Percentiles rank a stretch among this genome's conserved stretches.
Conservation (phyloP, 2,797 vertebrate species). For the Cyprinodon diabolis region DNA sequence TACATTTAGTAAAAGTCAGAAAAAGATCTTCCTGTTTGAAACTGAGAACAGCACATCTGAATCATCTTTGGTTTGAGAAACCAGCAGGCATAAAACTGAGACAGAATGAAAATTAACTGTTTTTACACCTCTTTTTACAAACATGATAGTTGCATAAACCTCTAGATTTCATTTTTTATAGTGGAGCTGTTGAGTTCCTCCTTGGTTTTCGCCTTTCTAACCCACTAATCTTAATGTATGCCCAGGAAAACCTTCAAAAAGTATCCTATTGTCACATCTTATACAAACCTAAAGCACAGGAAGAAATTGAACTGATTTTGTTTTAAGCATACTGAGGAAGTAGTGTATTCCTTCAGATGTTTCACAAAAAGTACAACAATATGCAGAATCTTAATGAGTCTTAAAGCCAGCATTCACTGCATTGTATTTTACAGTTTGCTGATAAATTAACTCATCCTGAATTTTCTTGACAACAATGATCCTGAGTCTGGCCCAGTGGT, state of each 20-base stretch:
- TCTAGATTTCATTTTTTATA: background rate
- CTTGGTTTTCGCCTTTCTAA: background rate
- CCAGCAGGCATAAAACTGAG: too few relatives aligned
- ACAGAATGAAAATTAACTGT: too few relatives aligned
- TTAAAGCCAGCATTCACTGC: background rate
- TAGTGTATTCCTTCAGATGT: background rate
- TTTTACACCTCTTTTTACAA: background rate
- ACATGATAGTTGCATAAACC: background rate
- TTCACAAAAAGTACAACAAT: background rate
- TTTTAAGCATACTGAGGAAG: background rate
- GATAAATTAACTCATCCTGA: too few relatives aligned
- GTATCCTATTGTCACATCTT: background rate
- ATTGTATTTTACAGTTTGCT: too few relatives aligned
- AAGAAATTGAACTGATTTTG: background rate
- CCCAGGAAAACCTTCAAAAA: background rate
- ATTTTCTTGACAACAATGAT: too few relatives aligned
- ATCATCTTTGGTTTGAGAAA: too few relatives aligned
- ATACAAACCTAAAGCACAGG: constrained; percentile 8
- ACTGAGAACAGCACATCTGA: too few relatives aligned
- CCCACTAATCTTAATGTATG: background rate
- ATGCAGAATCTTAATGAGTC: background rate
- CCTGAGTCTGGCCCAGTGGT: too few relatives aligned
- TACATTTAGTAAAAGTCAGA: background rate
- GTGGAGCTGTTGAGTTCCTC: background rate
- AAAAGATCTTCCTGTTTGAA: too few relatives aligned